These are phyloP conservation scores for Prietella phreatophila DNA, from an alignment of 2,113 vertebrate species.

Conservation along the genomic window DNA sequence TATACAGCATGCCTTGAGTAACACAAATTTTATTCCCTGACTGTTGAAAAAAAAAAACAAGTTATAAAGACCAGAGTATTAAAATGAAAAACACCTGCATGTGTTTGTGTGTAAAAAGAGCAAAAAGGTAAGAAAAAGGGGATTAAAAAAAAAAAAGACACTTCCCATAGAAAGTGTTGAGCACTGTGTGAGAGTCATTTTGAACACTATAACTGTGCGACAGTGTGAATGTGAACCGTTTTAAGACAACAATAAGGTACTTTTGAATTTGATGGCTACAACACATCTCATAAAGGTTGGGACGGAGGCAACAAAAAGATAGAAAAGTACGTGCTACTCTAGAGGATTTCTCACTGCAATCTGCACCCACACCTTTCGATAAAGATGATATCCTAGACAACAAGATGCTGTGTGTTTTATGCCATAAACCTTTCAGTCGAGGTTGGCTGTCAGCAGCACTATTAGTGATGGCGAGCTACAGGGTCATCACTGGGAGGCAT, in stretches of 20 bases:
- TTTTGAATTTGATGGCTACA: too few relatives aligned
- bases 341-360: not conserved
- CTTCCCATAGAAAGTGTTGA: not conserved
- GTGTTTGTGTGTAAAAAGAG: not conserved
- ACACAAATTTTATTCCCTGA: slow-evolving; percentile 17
- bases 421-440: not conserved
- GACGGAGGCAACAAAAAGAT: too few relatives aligned
- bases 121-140: not conserved
- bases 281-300: too few relatives aligned
- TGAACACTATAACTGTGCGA: not conserved
- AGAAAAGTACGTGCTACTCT: not conserved
- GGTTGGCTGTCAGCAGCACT: not conserved
- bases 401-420: not conserved
- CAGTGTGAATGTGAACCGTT: not conserved
- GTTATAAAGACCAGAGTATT: not conserved
- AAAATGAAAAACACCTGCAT: not conserved
- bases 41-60: not conserved
- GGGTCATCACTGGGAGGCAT: not conserved
- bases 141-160: not conserved
- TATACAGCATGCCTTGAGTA: slow-evolving; percentile 10
- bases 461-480: not conserved
- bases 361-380: not conserved
- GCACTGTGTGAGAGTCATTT: not conserved
- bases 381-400: not conserved
- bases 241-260: too few relatives aligned